Conservation (phyloP, 2,888 invertebrate genomes). For the Cabera pusaria region DNA sequence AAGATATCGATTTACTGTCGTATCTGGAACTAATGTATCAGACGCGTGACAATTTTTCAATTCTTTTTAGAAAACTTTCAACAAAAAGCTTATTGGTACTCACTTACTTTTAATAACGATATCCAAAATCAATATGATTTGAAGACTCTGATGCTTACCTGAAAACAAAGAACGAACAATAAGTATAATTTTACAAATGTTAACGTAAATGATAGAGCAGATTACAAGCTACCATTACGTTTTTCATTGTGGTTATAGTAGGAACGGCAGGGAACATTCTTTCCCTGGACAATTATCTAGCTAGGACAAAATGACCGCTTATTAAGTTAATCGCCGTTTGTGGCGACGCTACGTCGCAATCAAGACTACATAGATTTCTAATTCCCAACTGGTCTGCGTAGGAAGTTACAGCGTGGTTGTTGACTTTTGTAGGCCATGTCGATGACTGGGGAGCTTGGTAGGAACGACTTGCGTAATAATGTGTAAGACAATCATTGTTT, state of each 20-base stretch:
- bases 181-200: slow-evolving; percentile 13
- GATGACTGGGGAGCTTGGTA: slow-evolving; percentile 6
- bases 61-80: no score
- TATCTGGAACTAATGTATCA: no score
- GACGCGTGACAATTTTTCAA: slow-evolving; percentile 3
- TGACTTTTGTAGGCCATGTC: slow-evolving; percentile 22
- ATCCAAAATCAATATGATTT: no score
- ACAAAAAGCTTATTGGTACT: no score
- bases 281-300: slow-evolving; percentile 52
- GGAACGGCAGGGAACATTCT: slow-evolving; percentile 33
- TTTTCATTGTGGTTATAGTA: slow-evolving; percentile 28
- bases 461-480: slow-evolving; percentile 3
- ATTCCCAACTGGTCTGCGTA: slow-evolving; percentile 37
- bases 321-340: slow-evolving; percentile 65
- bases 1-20: no score
- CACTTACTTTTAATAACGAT: no score
- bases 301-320: slow-evolving; percentile 65
- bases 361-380: slow-evolving; percentile 57
- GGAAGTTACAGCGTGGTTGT: slow-evolving; percentile 20
- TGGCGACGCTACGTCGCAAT: slow-evolving; percentile 40
- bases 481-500: neutral
- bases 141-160: slow-evolving; percentile 54
- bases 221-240: slow-evolving; percentile 23
- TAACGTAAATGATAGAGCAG: slow-evolving; percentile 13
- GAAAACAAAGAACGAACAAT: slow-evolving; percentile 40